Evolutionary conservation across 2,888 invertebrate genomes (phyloP), one percentile per base, ranked within the genome.

Genomic region (Drosophila niveifrons): DNA sequence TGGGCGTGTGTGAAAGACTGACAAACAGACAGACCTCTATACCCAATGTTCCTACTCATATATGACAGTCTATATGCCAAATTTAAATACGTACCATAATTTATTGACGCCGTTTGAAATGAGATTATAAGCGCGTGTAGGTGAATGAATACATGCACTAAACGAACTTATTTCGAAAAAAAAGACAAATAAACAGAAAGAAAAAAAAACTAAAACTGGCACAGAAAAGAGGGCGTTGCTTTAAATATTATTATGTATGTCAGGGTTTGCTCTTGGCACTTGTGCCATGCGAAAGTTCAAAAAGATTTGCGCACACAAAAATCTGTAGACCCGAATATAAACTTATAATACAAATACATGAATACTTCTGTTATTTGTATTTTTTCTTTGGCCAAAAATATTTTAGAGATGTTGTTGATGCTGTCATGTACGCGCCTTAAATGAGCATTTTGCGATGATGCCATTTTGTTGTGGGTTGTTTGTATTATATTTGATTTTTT

Each of bases 191-290:
- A 36, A 36, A 36, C 11, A n/a, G 31, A 31, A n/a, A 36, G 3
- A 48, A 39, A 46, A 51, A n/a, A 43, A 31, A 52, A 13, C 18
- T 29, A 56, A 29, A 61, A 69, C 51, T 56, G 50, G 18, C 58
- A 61, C 17, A 58, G 62, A 72, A 85, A 75, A 74, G 82, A 82
- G 80, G 84, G 88, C 88, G 85, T 84, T 76, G 75, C 80, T 84
- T 82, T 64, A 67, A 78, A 66, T 59, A 50, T 47, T 65, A 72
- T 73, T 71, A 84, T 84, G 88, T 87, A 70, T 87, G 88, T 84
- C 88, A 84, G 88, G 88, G 84, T 78, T 84, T 82, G 87, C 75
- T 74, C 85, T 87, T 84, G 84, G 82, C 84, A 84, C 86, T 83
- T 83, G 85, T 70, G 76, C 73, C 68, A 72, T 66, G 72, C 82